Evolutionary conservation across 2,888 invertebrate species (phyloP), one percentile per base, ranked within the genome.

Genomic region (Spilosoma lubricipeda): DNA sequence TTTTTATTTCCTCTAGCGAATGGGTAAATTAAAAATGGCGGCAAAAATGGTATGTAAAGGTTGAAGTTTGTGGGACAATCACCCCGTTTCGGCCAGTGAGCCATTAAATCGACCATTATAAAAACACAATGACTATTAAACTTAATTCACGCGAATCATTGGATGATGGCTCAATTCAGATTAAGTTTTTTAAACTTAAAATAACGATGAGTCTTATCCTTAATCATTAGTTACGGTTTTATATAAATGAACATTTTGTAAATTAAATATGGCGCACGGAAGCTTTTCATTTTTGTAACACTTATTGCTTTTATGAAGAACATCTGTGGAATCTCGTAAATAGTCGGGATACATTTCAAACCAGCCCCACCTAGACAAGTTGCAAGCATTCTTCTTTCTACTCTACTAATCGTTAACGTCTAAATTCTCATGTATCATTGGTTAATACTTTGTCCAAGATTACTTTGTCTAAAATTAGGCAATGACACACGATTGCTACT

Each of bases 121-220:
- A 79, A 80, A 78, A 82, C 70, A 68, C 68, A 79, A 76, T 73
- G 42, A 71, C 71, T 76, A 80, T 85, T 83, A 79, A 67, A 39
- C 69, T 39, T 73, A 74, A 76, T 85, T 75, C 68, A 52, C 64
- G 64, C n/a, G 73, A 78, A 77, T 78, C 82, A 78, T 80, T 39
- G 45, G 70, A 39, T 72, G 74, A 74, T 48, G 70, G 69, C 65
- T 76, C 42, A 68, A 63, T 70, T 73, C 72, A 65, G 69, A 18
- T 70, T 63, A 59, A 30, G 13, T 64, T 71, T 73, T 73, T 73
- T 36, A 77, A 68, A 73, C 74, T 74, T 67, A 76, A 77, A 73
- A 64, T 52, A 36, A 45, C 33, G 52, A 48, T 33, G n/a, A 23
- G 13, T 36, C n/a, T 52, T 27, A 11, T 52, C 23, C 59, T n/a